phyloP scores from a whole-genome alignment of 2,888 invertebrate genomes.

The Cryptus viduatorius region DNA sequence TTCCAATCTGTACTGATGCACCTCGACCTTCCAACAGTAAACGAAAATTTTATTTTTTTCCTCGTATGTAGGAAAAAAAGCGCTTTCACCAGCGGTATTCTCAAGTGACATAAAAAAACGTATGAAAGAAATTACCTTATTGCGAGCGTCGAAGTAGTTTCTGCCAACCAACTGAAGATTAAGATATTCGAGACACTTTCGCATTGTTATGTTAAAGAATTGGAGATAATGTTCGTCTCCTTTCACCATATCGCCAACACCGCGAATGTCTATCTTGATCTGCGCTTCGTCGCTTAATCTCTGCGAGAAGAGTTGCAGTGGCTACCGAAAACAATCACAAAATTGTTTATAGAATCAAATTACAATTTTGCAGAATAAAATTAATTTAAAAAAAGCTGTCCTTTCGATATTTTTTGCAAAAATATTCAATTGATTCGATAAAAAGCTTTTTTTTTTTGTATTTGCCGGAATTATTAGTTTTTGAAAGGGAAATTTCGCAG shows the following conservation, averaged over 20 bases:
- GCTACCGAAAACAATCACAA: constrained; percentile 78
- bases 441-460: background rate
- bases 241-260: constrained; percentile 88
- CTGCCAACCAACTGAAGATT: constrained; percentile 90
- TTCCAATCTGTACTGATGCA: constrained; percentile 89
- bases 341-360: background rate
- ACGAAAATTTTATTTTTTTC: too few relatives aligned
- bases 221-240: constrained; percentile 91
- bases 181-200: constrained; percentile 89
- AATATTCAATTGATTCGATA: too few relatives aligned
- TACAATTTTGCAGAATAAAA: too few relatives aligned
- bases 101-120: background rate
- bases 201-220: constrained; percentile 91
- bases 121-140: constrained; percentile 86
- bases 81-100: constrained; percentile 5
- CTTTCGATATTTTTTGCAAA: too few relatives aligned
- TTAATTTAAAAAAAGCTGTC: too few relatives aligned
- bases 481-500: background rate
- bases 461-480: too few relatives aligned
- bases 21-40: constrained; percentile 85
- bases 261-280: constrained; percentile 87
- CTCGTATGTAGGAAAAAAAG: too few relatives aligned
- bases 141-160: constrained; percentile 90
- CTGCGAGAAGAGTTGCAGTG: constrained; percentile 87
- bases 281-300: constrained; percentile 86